Evolutionary conservation across 1,140 invertebrate genomes (phyloP).

Genomic region (Eubasilissa regina): DNA sequence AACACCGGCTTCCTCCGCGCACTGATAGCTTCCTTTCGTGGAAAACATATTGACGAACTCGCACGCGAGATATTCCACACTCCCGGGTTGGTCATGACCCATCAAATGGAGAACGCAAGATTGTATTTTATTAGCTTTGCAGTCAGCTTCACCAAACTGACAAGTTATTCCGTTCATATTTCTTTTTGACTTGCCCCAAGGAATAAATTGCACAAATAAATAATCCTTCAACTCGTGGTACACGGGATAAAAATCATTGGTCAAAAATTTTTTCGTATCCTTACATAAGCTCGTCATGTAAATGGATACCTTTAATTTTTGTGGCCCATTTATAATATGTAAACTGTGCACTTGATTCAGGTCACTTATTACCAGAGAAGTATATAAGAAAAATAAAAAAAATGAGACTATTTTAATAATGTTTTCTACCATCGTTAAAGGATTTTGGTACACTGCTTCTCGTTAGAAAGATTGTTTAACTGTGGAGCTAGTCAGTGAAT

Average conservation of each 20-base stretch:
- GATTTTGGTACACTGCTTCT: neutral
- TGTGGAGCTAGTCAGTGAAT: conserved; percentile 1
- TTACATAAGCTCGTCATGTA: conserved; percentile 63
- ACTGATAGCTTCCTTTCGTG: conserved; percentile 43
- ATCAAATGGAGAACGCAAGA: conserved; percentile 64
- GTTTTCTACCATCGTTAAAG: neutral
- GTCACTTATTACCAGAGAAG: no score
- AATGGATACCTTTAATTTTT: conserved; percentile 64
- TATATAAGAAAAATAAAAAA: neutral
- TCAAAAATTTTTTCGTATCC: conserved; percentile 63
- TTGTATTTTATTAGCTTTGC: conserved; percentile 67
- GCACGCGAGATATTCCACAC: conserved; percentile 66
- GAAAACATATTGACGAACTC: conserved; percentile 61
- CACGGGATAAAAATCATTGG: conserved; percentile 60
- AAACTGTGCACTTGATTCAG: neutral
- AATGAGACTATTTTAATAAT: neutral
- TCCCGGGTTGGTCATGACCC: conserved; percentile 61
- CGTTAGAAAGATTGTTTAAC: neutral
- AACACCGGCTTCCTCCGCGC: conserved; percentile 37
- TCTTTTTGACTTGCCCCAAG: conserved; percentile 65
- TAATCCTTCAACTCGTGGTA: conserved; percentile 63
- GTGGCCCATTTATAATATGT: conserved; percentile 40
- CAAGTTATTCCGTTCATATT: conserved; percentile 61
- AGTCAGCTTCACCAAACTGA: conserved; percentile 63
- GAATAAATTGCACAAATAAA: conserved; percentile 65